Percentiles rank a stretch among this genome's conserved stretches.
Conservation (phyloP, 37 sponge, comb jelly and placozoan species). For the Amphimedon queenslandica region DNA sequence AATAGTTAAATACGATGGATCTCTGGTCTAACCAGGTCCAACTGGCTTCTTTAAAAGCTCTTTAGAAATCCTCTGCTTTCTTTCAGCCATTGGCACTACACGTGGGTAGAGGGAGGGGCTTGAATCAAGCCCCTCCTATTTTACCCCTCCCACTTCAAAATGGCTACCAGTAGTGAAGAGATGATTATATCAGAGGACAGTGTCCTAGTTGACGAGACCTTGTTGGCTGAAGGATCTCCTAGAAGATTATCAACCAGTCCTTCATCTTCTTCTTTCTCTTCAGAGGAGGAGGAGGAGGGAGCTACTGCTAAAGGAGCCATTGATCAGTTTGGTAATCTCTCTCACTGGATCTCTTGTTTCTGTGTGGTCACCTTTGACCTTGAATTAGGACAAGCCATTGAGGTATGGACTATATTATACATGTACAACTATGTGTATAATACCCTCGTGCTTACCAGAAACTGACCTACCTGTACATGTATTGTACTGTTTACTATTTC, state of each 20-base stretch:
- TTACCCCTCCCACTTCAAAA: conserved; percentile 5
- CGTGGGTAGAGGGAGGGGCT: not conserved
- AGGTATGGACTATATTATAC: conserved; percentile 67
- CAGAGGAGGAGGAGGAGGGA: not conserved
- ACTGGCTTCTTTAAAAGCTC: conserved; percentile 27
- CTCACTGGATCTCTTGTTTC: conserved; percentile 78
- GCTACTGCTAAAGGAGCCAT: conserved; percentile 37
- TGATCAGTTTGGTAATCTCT: conserved; percentile 12
- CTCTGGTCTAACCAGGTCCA: conserved; percentile 21
- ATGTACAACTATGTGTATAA: not conserved
- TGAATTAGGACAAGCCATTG: conserved; percentile 95
- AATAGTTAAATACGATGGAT: not conserved
- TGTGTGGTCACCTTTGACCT: conserved; percentile 97
- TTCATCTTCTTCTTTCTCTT: no score
- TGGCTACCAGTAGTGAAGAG: no score
- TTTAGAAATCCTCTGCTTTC: conserved; percentile 11
- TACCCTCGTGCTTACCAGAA: no score
- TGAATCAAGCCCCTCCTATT: not conserved
- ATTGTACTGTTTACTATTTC: no score
- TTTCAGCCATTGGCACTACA: not conserved
- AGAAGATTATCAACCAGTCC: no score
- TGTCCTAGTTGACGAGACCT: no score
- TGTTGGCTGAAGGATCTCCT: no score
- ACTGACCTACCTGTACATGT: no score
- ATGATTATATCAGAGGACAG: no score